Conservation (phyloP, 1,140 invertebrate species). For the Penaeus chinensis region DNA sequence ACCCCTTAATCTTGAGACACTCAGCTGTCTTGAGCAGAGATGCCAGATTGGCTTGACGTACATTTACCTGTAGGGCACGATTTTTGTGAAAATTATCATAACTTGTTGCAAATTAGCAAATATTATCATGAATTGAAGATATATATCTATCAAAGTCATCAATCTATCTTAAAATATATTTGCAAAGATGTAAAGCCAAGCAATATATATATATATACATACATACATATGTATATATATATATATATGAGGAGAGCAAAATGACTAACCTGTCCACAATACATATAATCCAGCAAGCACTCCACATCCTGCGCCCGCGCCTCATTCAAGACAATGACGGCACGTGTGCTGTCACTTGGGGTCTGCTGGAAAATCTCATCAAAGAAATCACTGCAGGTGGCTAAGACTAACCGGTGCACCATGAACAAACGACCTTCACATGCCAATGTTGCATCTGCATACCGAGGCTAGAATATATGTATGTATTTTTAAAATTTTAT, state of each 20-base stretch:
- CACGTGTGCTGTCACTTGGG: conserved; percentile 41
- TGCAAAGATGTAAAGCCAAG: no score
- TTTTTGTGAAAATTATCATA: not conserved
- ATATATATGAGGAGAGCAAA: not conserved
- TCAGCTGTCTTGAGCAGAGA: conserved; percentile 55
- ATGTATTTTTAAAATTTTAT: not conserved
- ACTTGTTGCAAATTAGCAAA: no score
- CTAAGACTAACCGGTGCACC: conserved; percentile 49
- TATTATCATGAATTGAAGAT: no score
- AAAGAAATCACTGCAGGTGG: conserved; percentile 58
- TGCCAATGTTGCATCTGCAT: conserved; percentile 52
- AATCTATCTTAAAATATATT: no score
- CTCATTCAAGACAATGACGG: conserved; percentile 52
- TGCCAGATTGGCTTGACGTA: conserved; percentile 49
- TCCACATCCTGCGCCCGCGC: conserved; percentile 53
- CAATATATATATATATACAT: no score
- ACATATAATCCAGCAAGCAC: conserved; percentile 52
- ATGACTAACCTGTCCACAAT: conserved; percentile 55
- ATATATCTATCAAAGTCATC: no score
- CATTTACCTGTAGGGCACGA: conserved; percentile 39
- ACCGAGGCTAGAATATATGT: conserved; percentile 29
- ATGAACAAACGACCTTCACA: conserved; percentile 51
- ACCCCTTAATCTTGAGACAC: conserved; percentile 51
- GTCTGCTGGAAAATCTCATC: conserved; percentile 59
- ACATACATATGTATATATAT: not conserved